Evolutionary conservation across 2,888 invertebrate species (phyloP).

Genomic region (Cylindroiulus punctatus): DNA sequence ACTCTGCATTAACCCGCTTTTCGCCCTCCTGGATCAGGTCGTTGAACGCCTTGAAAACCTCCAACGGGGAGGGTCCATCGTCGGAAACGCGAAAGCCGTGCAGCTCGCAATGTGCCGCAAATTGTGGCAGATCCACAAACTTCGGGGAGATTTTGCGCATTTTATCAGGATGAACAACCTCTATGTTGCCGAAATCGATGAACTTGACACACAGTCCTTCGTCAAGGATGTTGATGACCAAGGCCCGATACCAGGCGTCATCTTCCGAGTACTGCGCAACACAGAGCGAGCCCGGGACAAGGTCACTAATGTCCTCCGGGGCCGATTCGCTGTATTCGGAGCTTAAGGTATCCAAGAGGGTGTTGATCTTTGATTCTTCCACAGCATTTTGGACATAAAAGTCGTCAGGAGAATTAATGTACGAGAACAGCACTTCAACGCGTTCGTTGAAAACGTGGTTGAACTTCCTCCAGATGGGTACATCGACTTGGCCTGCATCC

Average conservation of each 20-base stretch:
- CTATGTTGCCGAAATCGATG: constrained; percentile 64
- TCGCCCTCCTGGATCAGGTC: neutral
- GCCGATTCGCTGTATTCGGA: neutral
- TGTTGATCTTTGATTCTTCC: neutral
- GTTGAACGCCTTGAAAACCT: neutral
- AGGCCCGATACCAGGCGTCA: constrained; percentile 63
- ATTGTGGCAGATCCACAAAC: neutral
- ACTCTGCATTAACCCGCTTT: neutral
- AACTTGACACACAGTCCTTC: constrained; percentile 60
- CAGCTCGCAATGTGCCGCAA: constrained; percentile 1
- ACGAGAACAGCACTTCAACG: neutral
- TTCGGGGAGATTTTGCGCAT: neutral
- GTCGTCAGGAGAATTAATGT: neutral
- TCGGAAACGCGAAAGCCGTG: neutral
- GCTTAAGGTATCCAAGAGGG: neutral
- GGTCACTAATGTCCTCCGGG: neutral
- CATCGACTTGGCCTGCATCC: neutral
- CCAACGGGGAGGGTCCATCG: neutral
- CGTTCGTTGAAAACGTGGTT: neutral
- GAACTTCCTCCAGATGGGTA: neutral
- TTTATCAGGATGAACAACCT: constrained; percentile 56
- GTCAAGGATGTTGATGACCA: constrained; percentile 30
- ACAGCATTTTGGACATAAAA: neutral
- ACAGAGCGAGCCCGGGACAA: constrained; percentile 52
- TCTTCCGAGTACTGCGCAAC: constrained; percentile 62